These are phyloP conservation scores for Pogonomyrmex barbatus DNA, from an alignment of 1,140 invertebrate species.

Conservation along the genomic window DNA sequence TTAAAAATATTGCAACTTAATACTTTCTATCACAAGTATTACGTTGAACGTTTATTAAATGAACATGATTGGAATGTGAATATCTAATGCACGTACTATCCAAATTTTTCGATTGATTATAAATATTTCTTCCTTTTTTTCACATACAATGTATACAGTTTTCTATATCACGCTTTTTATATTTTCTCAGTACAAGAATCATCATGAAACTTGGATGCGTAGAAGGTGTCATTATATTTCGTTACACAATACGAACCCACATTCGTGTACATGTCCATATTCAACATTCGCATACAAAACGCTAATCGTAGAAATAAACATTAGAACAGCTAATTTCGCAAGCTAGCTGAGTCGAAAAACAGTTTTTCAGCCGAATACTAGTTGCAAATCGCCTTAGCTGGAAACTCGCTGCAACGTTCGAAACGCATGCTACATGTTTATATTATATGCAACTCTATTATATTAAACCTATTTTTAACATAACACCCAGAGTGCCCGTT, in stretches of 20 bases:
- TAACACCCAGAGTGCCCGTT: conserved; percentile 62
- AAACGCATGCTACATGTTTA: conserved; percentile 58
- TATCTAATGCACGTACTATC: conserved; percentile 38
- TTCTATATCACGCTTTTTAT: conserved; percentile 20
- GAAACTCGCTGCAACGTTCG: conserved; percentile 45
- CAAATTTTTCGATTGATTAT: conserved; percentile 1
- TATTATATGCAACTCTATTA: conserved; percentile 55
- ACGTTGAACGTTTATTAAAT: conserved; percentile 32
- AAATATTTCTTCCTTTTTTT: not conserved
- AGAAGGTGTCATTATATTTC: conserved; percentile 10
- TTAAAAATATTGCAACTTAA: no score
- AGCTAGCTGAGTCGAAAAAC: conserved; percentile 28
- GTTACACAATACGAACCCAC: conserved; percentile 14
- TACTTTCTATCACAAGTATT: conserved; percentile 29
- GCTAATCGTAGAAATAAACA: conserved; percentile 23
- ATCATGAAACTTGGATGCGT: conserved; percentile 21
- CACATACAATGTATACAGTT: conserved; percentile 6
- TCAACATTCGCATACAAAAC: conserved; percentile 11
- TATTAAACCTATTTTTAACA: conserved; percentile 46
- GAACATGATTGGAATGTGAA: conserved; percentile 26
- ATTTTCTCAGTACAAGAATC: not conserved
- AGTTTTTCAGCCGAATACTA: conserved; percentile 49
- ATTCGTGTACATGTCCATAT: conserved; percentile 25
- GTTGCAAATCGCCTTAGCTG: conserved; percentile 19
- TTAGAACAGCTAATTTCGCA: conserved; percentile 32